Evolutionary conservation across 2,888 invertebrate species (phyloP).

Genomic region (Darwinula stevensoni): DNA sequence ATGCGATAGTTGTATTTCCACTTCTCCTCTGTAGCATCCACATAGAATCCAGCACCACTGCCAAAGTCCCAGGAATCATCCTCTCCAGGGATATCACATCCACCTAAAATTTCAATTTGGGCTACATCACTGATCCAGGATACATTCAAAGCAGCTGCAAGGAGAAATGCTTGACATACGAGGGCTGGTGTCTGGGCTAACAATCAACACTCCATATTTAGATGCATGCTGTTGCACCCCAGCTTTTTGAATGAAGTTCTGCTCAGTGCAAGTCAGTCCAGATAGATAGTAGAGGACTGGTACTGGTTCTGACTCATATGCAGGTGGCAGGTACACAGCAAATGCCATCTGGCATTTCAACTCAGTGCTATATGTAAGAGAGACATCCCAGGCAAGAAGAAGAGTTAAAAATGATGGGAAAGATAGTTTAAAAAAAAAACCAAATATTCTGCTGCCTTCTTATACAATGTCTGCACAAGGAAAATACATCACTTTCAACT

Average conservation of each 20-base stretch:
- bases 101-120: slow-evolving; percentile 21
- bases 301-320: slow-evolving; percentile 22
- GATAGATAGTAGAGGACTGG: slow-evolving; percentile 76
- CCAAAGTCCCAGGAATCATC: slow-evolving; percentile 84
- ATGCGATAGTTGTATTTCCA: slow-evolving; percentile 81
- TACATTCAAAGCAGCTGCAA: neutral
- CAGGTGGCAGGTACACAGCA: slow-evolving; percentile 61
- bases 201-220: slow-evolving; percentile 50
- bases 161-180: slow-evolving; percentile 14
- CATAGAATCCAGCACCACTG: slow-evolving; percentile 75
- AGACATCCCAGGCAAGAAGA: too few species aligned
- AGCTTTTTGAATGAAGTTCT: slow-evolving; percentile 79
- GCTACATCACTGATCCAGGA: neutral
- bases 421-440: too few species aligned
- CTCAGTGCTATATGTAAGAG: slow-evolving; percentile 23
- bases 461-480: too few species aligned
- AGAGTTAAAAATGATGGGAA: too few species aligned
- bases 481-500: too few species aligned
- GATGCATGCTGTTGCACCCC: slow-evolving; percentile 81
- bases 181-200: slow-evolving; percentile 89
- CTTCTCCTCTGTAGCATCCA: slow-evolving; percentile 65
- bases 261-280: slow-evolving; percentile 73
- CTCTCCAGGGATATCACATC: slow-evolving; percentile 61
- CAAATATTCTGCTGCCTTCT: too few species aligned
- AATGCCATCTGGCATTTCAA: slow-evolving; percentile 76